Evolutionary conservation across 2,113 vertebrate genomes (phyloP).

Genomic region (Xenus cinereus): DNA sequence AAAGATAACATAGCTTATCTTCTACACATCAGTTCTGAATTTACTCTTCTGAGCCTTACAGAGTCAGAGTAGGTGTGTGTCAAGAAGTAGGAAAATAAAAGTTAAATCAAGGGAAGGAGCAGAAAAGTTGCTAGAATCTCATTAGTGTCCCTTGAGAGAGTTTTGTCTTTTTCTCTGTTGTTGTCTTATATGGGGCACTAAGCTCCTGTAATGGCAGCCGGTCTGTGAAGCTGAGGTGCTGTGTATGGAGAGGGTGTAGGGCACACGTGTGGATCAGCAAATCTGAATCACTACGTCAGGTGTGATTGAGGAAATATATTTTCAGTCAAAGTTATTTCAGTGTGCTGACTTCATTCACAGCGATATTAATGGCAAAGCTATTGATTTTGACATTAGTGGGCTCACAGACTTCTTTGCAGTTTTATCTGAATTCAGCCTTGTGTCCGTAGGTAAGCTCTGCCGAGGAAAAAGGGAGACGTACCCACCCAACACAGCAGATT

Average conservation of each 20-base stretch:
- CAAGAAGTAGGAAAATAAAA: neutral
- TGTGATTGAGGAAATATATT: neutral
- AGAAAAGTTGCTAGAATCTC: neutral
- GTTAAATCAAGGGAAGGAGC: neutral
- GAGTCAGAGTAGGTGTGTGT: neutral
- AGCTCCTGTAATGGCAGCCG: neutral
- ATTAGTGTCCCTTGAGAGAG: neutral
- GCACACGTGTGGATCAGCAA: neutral
- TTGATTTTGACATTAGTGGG: neutral
- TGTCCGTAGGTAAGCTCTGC: rapidly evolving
- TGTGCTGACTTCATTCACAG: neutral
- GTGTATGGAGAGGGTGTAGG: neutral
- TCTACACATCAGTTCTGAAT: neutral
- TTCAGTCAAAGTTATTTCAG: neutral
- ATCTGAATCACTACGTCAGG: neutral
- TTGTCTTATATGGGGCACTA: neutral
- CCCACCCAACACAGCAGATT: rapidly evolving
- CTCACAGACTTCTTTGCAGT: neutral
- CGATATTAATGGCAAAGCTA: neutral
- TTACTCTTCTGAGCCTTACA: neutral
- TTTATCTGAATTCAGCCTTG: neutral
- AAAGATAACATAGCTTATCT: neutral
- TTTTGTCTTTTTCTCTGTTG: neutral
- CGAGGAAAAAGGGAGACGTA: rapidly evolving
- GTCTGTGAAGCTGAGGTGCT: neutral